phyloP scores from a whole-genome alignment of 23 tunicate genomes.

The Halocynthia aurantium region DNA sequence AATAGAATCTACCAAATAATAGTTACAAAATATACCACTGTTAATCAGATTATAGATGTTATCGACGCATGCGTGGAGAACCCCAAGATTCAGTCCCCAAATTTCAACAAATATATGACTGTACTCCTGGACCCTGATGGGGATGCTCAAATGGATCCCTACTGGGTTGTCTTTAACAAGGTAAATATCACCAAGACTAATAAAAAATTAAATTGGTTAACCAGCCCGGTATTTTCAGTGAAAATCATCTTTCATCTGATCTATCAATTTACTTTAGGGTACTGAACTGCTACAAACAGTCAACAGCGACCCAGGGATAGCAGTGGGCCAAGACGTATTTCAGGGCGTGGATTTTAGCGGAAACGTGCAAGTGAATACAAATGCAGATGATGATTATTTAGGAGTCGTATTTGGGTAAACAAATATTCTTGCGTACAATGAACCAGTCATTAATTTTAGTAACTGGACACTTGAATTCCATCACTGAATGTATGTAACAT shows the following conservation, averaged over 20 bases:
- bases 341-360: background rate
- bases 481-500: too few species aligned
- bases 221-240: too few species aligned
- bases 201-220: too few species aligned
- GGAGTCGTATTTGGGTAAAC: too few species aligned
- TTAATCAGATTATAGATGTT: background rate
- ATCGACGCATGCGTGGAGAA: background rate
- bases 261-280: background rate
- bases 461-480: too few species aligned
- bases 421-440: too few species aligned
- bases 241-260: too few species aligned
- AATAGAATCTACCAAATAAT: too few species aligned
- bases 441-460: too few species aligned
- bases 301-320: constrained; percentile 4
- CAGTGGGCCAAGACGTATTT: background rate
- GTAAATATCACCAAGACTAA: too few species aligned
- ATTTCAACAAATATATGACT: background rate
- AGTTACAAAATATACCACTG: too few species aligned
- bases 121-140: constrained; percentile 7
- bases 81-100: background rate
- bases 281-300: constrained; percentile 8
- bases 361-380: background rate
- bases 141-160: background rate
- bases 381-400: constrained; percentile 3
- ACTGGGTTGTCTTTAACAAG: constrained; percentile 9